Percentiles rank a stretch among this genome's conserved stretches.
phyloP scores from a whole-genome alignment of 1,140 invertebrate species.

The Drosophila miranda region DNA sequence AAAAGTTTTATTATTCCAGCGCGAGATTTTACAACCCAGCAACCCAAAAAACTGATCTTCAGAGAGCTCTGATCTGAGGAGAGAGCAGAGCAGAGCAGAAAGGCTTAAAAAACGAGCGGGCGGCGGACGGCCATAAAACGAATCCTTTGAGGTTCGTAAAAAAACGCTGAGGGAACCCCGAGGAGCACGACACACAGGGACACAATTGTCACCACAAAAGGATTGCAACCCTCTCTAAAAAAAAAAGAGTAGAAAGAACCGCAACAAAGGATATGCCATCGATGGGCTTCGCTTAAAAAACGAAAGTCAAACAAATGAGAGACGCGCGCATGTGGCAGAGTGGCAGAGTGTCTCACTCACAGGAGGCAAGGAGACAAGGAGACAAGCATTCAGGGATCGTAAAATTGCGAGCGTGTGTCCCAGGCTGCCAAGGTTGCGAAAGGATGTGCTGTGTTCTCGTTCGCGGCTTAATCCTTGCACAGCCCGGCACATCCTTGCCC shows the following conservation, averaged over 20 bases:
- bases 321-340: not conserved
- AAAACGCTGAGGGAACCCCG: slow-evolving; percentile 23
- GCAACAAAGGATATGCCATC: slow-evolving; percentile 61
- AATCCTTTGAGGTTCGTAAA: slow-evolving; percentile 14
- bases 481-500: slow-evolving; percentile 55
- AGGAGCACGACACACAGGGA: slow-evolving; percentile 21
- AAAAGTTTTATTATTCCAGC: slow-evolving; percentile 43
- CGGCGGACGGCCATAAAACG: slow-evolving; percentile 31
- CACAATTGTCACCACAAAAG: slow-evolving; percentile 60
- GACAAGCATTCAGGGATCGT: slow-evolving; percentile 21
- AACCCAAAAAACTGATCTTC: slow-evolving; percentile 21
- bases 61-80: too few species aligned
- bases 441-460: slow-evolving; percentile 42
- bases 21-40: slow-evolving; percentile 30
- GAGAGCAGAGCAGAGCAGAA: slow-evolving; percentile 58
- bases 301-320: slow-evolving; percentile 56
- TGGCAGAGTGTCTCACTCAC: slow-evolving; percentile 26
- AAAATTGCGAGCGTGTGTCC: slow-evolving; percentile 63
- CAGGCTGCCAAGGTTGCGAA: slow-evolving; percentile 56
- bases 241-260: slow-evolving; percentile 68
- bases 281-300: slow-evolving; percentile 52
- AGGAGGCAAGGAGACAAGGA: too few species aligned
- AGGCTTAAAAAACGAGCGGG: slow-evolving; percentile 70
- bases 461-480: slow-evolving; percentile 57
- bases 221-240: slow-evolving; percentile 46